A percentile compares a stretch with the other conserved stretches of the same genome.
Conservation (phyloP, 2,797 vertebrate species). For the Loris lydekkerianus region DNA sequence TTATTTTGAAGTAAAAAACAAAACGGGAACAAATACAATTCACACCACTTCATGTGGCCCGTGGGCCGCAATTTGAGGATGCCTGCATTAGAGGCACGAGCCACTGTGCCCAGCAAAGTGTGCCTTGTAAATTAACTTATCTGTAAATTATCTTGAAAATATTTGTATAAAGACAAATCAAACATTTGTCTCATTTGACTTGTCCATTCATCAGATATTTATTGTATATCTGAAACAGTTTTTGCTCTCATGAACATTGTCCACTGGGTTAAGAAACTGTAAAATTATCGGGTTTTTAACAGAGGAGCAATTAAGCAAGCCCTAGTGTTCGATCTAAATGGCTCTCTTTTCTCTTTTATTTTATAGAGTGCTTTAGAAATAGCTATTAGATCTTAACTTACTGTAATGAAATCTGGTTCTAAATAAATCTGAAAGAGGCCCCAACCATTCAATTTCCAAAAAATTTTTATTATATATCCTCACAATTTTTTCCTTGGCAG, state of each 20-base stretch:
- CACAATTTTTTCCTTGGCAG: not conserved
- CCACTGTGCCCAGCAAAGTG: too few species aligned
- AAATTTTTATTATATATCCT: not conserved
- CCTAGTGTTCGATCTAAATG: not conserved
- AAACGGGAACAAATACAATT: too few species aligned
- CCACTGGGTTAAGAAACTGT: not conserved
- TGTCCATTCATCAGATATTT: not conserved
- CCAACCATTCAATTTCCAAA: not conserved
- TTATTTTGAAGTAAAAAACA: too few species aligned
- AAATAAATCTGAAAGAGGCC: not conserved
- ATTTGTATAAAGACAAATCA: constrained; percentile 37
- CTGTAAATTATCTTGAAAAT: constrained; percentile 62
- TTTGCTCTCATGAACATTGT: not conserved
- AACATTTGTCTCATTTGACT: not conserved
- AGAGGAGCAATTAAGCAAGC: not conserved
- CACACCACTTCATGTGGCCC: too few species aligned
- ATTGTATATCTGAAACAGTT: not conserved
- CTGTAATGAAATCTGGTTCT: not conserved
- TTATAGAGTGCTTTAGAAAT: constrained; percentile 33
- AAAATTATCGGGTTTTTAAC: not conserved
- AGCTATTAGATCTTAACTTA: not conserved
- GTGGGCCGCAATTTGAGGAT: too few species aligned
- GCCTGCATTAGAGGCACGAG: too few species aligned
- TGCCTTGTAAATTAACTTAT: not conserved
- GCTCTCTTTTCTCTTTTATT: not conserved